Base-by-base conservation (phyloP, 2,888 invertebrate species). In the Agrypnus murinus region DNA sequence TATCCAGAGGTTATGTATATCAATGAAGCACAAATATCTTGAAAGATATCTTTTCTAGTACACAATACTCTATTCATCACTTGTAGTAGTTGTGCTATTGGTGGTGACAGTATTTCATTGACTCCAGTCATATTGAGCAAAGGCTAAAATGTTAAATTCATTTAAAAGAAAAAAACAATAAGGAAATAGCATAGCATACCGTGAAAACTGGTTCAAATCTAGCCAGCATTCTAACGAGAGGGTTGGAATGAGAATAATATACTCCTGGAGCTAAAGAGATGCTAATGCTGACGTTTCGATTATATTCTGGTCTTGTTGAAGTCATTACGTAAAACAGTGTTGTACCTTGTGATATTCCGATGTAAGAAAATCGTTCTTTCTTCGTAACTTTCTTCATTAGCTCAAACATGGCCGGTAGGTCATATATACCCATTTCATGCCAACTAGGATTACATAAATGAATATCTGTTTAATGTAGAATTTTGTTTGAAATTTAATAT, bases 381-480 rank as follows among this genome's bases (percentile, higher is more conserved):
- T 88, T 87, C 0, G 92, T 92, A 32, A 84, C 83, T 17, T 83
- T 79, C 1, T 90, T 79, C 8, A 91, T 86, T 80, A 91, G 89
- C 80, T 95, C 91, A 31, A 95, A 89, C 87, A 91, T 91, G 0
- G 93, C 92, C 5, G 95, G 93, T 0, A 95, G 81, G 82, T 96
- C 95, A 80, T 90, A 90, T 69, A 87, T 84, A 0, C 93, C 94
- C 83, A 94, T 92, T 80, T 95, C 92, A 81, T 94, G 91, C 90
- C 91, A 94, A 77, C 92, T 92, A 82, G 48, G 57, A 72, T 7
- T 34, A 19, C 10, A n/a, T n/a, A n/a, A n/a, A 25, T n/a, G n/a
- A n/a, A n/a, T n/a, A n/a, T n/a, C n/a, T n/a, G n/a, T n/a, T n/a
- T n/a, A n/a, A n/a, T n/a, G n/a, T n/a, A n/a, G n/a, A n/a, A n/a